Conservation (phyloP, 2,113 vertebrate genomes). For the Tragelaphus scriptus region DNA sequence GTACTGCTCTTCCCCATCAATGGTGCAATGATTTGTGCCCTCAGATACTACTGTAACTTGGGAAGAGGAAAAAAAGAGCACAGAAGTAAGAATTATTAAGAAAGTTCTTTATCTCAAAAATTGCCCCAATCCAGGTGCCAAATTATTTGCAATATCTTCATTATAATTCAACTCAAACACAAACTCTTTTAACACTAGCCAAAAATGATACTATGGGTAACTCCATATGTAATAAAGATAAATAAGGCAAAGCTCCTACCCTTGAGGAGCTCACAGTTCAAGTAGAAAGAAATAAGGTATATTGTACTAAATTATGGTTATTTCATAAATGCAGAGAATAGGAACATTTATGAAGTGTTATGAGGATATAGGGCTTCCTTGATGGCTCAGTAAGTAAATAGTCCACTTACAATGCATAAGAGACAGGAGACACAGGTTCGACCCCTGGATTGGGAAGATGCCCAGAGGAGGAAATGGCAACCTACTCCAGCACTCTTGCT, state of each 20-base stretch:
- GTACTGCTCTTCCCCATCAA: accelerated
- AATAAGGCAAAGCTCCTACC: background rate
- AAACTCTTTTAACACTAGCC: background rate
- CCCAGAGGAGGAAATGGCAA: background rate
- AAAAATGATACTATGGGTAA: background rate
- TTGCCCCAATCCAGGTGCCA: background rate
- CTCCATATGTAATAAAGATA: background rate
- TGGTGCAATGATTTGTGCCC: background rate
- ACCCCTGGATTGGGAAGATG: background rate
- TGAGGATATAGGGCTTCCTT: background rate
- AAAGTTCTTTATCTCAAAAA: background rate
- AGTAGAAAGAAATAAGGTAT: background rate
- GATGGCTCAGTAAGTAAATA: background rate
- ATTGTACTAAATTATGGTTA: background rate
- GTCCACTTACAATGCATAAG: background rate
- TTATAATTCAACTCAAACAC: background rate
- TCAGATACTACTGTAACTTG: background rate
- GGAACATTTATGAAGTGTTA: background rate
- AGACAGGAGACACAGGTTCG: background rate
- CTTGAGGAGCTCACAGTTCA: background rate
- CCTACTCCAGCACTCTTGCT: background rate
- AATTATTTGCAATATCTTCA: background rate
- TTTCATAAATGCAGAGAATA: background rate
- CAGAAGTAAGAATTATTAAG: background rate
- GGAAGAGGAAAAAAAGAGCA: background rate